phyloP scores from a whole-genome alignment of 2,797 vertebrate species.

The Oreortyx pictus region DNA sequence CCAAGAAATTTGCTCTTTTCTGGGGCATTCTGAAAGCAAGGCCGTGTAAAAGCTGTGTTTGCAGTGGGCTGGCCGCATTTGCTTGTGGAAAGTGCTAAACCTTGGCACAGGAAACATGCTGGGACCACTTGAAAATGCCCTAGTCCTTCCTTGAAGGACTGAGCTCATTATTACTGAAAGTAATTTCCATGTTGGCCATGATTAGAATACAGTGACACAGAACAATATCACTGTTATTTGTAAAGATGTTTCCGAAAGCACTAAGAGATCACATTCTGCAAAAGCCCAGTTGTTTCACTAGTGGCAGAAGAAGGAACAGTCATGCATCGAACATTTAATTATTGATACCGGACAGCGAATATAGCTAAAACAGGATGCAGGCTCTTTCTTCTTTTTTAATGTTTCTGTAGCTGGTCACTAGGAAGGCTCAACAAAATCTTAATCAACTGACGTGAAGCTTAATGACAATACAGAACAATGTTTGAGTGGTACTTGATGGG shows the following conservation, averaged over 20 bases:
- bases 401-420: neutral
- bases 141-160: neutral
- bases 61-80: slow-evolving; percentile 72
- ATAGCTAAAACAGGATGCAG: neutral
- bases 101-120: slow-evolving; percentile 21
- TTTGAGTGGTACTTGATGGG: neutral
- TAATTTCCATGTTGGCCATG: neutral
- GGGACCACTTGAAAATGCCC: neutral
- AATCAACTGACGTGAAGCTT: neutral
- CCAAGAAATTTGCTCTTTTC: slow-evolving; percentile 52
- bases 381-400: neutral
- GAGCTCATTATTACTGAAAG: neutral
- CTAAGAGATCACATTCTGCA: neutral
- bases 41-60: slow-evolving; percentile 54
- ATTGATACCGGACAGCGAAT: neutral
- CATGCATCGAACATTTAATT: neutral
- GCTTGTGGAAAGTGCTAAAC: slow-evolving; percentile 79
- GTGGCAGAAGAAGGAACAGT: neutral
- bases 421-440: neutral
- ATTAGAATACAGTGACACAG: neutral
- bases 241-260: neutral
- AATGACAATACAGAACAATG: neutral
- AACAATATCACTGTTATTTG: neutral
- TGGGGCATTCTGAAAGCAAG: slow-evolving; percentile 71
- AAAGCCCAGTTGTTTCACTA: neutral